Conservation (phyloP, 2,888 invertebrate species). For the Philonicus albiceps region DNA sequence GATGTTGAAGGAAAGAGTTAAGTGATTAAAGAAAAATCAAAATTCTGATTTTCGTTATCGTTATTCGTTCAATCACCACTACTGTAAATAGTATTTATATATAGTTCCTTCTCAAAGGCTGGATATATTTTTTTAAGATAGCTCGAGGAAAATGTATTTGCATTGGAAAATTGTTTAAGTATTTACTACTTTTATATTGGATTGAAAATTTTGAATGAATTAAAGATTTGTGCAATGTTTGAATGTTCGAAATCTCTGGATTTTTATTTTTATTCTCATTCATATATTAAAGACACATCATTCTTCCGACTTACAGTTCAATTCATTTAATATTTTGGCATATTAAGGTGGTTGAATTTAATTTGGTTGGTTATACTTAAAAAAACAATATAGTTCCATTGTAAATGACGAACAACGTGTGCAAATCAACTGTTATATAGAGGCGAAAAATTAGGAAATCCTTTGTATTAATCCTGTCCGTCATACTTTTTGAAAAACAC, state of each 20-base stretch:
- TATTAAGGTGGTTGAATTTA: too few species aligned
- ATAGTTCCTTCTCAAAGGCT: not conserved
- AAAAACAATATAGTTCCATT: too few species aligned
- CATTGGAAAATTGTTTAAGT: not conserved
- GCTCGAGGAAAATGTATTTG: not conserved
- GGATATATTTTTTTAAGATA: not conserved
- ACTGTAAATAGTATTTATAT: not conserved
- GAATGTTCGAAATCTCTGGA: not conserved
- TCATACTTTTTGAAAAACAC: too few species aligned
- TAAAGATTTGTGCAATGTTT: not conserved
- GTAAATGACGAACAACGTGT: too few species aligned
- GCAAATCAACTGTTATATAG: too few species aligned
- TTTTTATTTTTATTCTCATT: not conserved
- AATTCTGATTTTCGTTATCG: not conserved
- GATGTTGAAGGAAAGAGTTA: constrained; percentile 36
- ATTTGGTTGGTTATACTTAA: too few species aligned
- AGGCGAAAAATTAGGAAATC: too few species aligned
- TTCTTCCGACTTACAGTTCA: too few species aligned
- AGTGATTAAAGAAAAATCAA: not conserved
- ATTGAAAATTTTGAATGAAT: not conserved
- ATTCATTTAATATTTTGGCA: too few species aligned
- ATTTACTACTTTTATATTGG: not conserved
- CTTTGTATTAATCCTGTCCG: too few species aligned
- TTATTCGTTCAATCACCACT: not conserved
- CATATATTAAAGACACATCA: not conserved